These are phyloP conservation scores for Threskiornis aethiopicus DNA, from an alignment of 2,797 vertebrate genomes.

Conservation along the genomic window DNA sequence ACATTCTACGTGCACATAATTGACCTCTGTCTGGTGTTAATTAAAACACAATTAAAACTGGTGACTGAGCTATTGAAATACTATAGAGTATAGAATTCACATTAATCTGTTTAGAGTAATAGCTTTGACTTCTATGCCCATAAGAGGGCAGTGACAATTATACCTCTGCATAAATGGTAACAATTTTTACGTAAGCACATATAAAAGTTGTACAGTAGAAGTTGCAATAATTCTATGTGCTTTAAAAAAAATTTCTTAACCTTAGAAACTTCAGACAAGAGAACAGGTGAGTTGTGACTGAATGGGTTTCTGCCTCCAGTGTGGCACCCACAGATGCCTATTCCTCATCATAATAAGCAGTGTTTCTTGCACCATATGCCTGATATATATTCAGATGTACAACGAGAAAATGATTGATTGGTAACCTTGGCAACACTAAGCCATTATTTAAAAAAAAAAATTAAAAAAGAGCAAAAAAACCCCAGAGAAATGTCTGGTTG, in stretches of 20 bases:
- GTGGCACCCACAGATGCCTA: not conserved
- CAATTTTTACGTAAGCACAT: not conserved
- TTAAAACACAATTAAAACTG: conserved; percentile 19
- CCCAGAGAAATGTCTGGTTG: not conserved
- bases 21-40: not conserved
- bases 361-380: not conserved
- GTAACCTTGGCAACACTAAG: conserved; percentile 35
- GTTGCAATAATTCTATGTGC: not conserved
- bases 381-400: not conserved
- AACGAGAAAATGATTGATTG: conserved; percentile 21
- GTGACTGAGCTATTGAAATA: not conserved
- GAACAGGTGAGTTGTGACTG: not conserved
- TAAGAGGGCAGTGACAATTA: not conserved
- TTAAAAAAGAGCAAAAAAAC: rapidly evolving
- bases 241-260: not conserved
- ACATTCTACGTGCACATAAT: not conserved
- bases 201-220: not conserved
- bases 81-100: not conserved
- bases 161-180: not conserved
- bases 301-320: not conserved
- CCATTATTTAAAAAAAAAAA: not conserved
- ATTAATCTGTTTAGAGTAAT: not conserved
- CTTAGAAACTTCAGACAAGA: not conserved
- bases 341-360: not conserved
- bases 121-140: not conserved